Percentiles rank a stretch among this genome's conserved stretches.
These are phyloP conservation scores for Kryptolebias marmoratus DNA, from an alignment of 2,113 vertebrate genomes.

Conservation along the genomic window DNA sequence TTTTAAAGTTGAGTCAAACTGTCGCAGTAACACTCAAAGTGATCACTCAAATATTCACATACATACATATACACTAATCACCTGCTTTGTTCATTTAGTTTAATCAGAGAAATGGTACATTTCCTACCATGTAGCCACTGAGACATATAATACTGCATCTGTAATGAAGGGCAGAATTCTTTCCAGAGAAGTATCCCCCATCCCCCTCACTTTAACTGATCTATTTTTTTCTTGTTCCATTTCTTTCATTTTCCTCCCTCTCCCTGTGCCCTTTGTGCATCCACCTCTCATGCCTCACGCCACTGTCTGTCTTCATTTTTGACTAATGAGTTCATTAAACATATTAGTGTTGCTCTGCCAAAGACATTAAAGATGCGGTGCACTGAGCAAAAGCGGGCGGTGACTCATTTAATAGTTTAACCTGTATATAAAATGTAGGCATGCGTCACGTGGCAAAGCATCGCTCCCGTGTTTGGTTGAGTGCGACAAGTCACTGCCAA, in stretches of 20 bases:
- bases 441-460: conserved; percentile 31
- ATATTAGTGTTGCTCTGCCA: conserved; percentile 69
- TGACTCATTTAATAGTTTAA: conserved; percentile 58
- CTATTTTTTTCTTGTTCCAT: conserved; percentile 11
- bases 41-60: conserved; percentile 22
- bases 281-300: conserved; percentile 49
- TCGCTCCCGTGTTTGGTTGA: conserved; percentile 34
- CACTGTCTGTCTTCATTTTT: conserved; percentile 76
- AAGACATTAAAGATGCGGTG: conserved; percentile 51
- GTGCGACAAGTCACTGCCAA: conserved; percentile 37
- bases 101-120: conserved; percentile 17
- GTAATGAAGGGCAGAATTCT: conserved; percentile 42
- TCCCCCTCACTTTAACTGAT: conserved; percentile 12
- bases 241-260: background rate
- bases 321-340: conserved; percentile 79
- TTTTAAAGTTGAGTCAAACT: conserved; percentile 46
- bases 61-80: background rate
- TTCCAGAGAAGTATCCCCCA: conserved; percentile 19
- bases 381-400: conserved; percentile 42
- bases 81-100: conserved; percentile 20
- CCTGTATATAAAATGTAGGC: conserved; percentile 55
- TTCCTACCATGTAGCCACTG: conserved; percentile 20
- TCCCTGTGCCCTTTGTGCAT: conserved; percentile 49
- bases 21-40: conserved; percentile 21
- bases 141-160: conserved; percentile 39